Percentiles rank a stretch among this genome's conserved stretches.
These are phyloP conservation scores for Druceiella hillmani DNA, from an alignment of 2,888 invertebrate genomes.

Conservation along the genomic window DNA sequence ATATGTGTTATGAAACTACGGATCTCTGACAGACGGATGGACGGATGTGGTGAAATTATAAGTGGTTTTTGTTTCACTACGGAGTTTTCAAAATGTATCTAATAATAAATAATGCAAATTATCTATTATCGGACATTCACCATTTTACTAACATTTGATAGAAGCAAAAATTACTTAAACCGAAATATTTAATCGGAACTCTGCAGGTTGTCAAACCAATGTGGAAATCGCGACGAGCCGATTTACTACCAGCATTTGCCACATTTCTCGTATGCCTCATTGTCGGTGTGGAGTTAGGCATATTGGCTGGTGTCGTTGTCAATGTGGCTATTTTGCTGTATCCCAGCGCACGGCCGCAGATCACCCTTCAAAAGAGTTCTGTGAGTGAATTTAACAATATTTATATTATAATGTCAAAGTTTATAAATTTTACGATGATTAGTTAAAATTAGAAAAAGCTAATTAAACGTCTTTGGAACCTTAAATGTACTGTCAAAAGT, in stretches of 20 bases:
- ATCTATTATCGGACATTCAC: neutral
- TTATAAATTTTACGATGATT: too few species aligned
- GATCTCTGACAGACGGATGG: too few species aligned
- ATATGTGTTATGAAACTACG: too few species aligned
- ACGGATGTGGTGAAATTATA: too few species aligned
- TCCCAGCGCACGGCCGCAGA: slow-evolving; percentile 73
- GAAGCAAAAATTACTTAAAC: neutral
- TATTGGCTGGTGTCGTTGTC: slow-evolving; percentile 73
- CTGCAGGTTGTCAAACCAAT: slow-evolving; percentile 69
- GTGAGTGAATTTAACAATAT: too few species aligned
- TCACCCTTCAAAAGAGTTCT: slow-evolving; percentile 70
- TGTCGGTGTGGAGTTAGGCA: slow-evolving; percentile 83
- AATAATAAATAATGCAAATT: neutral
- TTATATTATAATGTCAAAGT: too few species aligned
- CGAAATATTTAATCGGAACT: neutral
- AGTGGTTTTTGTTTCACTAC: too few species aligned
- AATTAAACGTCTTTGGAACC: too few species aligned
- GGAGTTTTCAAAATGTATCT: too few species aligned
- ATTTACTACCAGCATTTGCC: slow-evolving; percentile 71
- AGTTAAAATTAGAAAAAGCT: too few species aligned
- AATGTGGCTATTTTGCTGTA: slow-evolving; percentile 74
- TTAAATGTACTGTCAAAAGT: too few species aligned
- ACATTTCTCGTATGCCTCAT: slow-evolving; percentile 78
- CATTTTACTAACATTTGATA: neutral
- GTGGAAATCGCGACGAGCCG: slow-evolving; percentile 79